Evolutionary conservation across 2,888 invertebrate species (phyloP).

Genomic region (Dasypogon diadema): DNA sequence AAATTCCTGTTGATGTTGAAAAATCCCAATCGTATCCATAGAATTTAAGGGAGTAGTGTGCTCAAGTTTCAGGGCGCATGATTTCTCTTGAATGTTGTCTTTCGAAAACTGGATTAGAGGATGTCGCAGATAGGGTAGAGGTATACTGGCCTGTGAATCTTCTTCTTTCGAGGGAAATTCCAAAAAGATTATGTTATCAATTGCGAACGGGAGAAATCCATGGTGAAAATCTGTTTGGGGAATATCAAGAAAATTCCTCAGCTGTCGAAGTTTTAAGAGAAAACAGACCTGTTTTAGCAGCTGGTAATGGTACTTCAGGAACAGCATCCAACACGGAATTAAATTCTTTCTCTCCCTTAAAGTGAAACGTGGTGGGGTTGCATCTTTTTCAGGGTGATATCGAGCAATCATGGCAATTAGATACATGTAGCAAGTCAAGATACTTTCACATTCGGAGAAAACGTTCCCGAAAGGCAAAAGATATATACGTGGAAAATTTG

Average conservation of each 20-base stretch:
- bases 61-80: constrained; percentile 7
- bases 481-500: background rate
- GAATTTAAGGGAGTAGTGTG: no score
- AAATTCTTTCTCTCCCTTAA: background rate
- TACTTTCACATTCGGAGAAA: background rate
- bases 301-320: background rate
- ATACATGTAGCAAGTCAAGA: constrained; percentile 30
- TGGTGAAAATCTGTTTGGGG: background rate
- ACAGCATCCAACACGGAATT: background rate
- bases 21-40: no score
- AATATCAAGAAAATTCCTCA: background rate
- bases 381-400: background rate
- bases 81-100: constrained; percentile 20
- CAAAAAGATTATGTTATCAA: no score
- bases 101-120: background rate
- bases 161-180: constrained; percentile 1
- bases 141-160: background rate
- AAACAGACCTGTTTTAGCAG: background rate
- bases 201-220: no score
- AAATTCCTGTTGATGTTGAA: background rate
- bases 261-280: background rate
- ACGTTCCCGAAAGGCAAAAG: background rate
- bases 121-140: no score
- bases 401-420: constrained; percentile 29
- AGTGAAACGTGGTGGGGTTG: background rate